Evolutionary conservation across 2,888 invertebrate genomes (phyloP).

Genomic region (Agrilus mali): DNA sequence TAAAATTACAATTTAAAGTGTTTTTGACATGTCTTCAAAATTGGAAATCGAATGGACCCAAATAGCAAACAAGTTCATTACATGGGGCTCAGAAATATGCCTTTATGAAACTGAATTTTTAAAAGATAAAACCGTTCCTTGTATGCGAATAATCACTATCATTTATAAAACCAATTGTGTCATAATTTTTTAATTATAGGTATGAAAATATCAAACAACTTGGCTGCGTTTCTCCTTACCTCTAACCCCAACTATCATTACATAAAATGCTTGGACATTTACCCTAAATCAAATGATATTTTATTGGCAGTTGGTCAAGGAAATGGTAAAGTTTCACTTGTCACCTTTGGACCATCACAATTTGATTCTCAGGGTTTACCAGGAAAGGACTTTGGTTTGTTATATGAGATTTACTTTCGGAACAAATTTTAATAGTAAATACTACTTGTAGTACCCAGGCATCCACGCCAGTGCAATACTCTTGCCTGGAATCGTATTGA

Average conservation of each 20-base stretch:
- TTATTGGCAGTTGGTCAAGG: slow-evolving; percentile 79
- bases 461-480: slow-evolving; percentile 73
- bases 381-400: slow-evolving; percentile 63
- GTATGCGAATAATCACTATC: slow-evolving; percentile 7
- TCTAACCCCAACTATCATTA: slow-evolving; percentile 64
- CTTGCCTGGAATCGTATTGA: slow-evolving; percentile 82
- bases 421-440: slow-evolving; percentile 1
- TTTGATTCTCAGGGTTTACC: slow-evolving; percentile 54
- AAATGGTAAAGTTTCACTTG: slow-evolving; percentile 76
- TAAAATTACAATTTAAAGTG: no score
- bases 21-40: slow-evolving; percentile 37
- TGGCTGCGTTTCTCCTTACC: slow-evolving; percentile 56
- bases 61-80: slow-evolving; percentile 69
- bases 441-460: slow-evolving; percentile 58
- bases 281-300: slow-evolving; percentile 63
- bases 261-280: slow-evolving; percentile 79
- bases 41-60: slow-evolving; percentile 85
- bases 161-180: slow-evolving; percentile 9
- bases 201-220: slow-evolving; percentile 54
- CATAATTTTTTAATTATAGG: slow-evolving; percentile 32
- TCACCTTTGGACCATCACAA: slow-evolving; percentile 58
- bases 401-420: background rate
- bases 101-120: slow-evolving; percentile 64
- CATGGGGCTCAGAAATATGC: slow-evolving; percentile 83
- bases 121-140: slow-evolving; percentile 40